Evolutionary conservation across 2,797 vertebrate genomes (phyloP), one percentile per base, ranked within the genome.

Genomic region (Babyrousa celebensis): DNA sequence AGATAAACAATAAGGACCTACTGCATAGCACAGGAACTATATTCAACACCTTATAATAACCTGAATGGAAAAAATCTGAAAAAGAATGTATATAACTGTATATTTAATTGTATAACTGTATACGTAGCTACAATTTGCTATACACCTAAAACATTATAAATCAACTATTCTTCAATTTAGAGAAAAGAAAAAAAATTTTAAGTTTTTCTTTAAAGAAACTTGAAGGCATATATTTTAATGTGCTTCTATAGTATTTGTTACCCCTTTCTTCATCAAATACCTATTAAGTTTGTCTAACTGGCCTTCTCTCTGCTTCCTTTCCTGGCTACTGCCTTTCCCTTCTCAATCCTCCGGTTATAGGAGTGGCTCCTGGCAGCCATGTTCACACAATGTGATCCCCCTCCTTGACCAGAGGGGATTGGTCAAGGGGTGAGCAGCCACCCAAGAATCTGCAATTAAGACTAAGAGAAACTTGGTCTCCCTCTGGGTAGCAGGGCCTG

Each of bases 371-470:
- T 74, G 75, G 40, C 43, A 85, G 67, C 68, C 29, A 12, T 62
- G 48, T 93, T 83, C 78, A n/a, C 87, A 83, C 27, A 89, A 58
- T 5, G 10, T 54, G 10, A 88, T 36, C 1, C 3, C 0, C 6
- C 17, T 92, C 32, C 17, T 48, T 84, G 56, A 74, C 43, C 40
- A 93, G 80, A 96, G 43, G 18, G 54, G 67, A 92, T 40, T 89
- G 60, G 32, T 62, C 32, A 60, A 84, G 27, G 29, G 32, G 32
- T 80, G 12, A 17, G 25, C 54, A 95, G 67, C 52, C 29, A 5
- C 65, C 85, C 36, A 32, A 43, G 62, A 89, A 92, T 95, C 80
- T 95, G 43, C 54, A 95, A 92, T 63, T 84, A 25, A 36, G 17
- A 89, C 32, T 56, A 86, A 94, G 56, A 85, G 54, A 78, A 90